Evolutionary conservation across 2,113 vertebrate genomes (phyloP).

Genomic region (Crypturellus undulatus): DNA sequence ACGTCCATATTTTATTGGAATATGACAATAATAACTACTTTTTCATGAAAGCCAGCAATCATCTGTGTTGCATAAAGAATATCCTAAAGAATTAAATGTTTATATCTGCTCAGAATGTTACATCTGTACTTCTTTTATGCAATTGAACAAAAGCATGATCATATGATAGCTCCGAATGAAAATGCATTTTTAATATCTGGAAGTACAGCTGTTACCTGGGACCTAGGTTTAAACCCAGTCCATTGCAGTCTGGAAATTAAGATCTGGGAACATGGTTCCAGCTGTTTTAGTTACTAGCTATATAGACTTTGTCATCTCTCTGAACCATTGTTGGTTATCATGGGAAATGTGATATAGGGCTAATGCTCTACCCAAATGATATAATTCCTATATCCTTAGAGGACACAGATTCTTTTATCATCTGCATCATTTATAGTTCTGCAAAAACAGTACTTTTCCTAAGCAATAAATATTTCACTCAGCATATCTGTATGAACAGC

Average conservation of each 20-base stretch:
- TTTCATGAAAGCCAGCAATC: background rate
- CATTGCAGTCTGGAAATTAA: background rate
- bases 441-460: background rate
- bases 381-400: background rate
- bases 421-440: background rate
- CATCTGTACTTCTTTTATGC: background rate
- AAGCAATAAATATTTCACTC: background rate
- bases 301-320: background rate
- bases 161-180: background rate
- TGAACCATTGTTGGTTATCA: accelerated
- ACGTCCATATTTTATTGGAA: background rate
- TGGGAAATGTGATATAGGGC: background rate
- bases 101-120: background rate
- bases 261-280: background rate
- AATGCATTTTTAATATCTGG: background rate
- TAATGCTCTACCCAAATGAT: background rate
- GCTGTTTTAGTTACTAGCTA: background rate
- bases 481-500: background rate
- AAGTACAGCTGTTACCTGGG: background rate
- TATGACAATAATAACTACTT: background rate
- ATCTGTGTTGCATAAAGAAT: background rate
- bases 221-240: background rate
- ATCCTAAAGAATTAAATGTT: background rate
- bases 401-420: background rate
- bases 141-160: background rate